phyloP scores from a whole-genome alignment of 2,113 vertebrate genomes.

The Rhinoptilus africanus region DNA sequence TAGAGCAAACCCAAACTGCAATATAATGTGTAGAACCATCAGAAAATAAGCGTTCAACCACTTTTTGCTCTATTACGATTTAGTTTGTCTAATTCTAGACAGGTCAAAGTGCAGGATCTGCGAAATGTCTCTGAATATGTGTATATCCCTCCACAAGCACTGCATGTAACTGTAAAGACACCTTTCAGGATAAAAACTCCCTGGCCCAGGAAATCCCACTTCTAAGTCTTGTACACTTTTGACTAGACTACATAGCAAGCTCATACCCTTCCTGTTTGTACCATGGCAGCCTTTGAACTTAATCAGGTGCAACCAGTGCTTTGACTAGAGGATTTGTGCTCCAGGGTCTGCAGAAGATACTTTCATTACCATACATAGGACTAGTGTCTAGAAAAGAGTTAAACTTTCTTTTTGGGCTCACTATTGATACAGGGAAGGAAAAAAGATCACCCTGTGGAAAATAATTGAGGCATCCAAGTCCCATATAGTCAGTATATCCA shows the following conservation, averaged over 20 bases:
- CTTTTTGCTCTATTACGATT: neutral
- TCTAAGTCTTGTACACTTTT: neutral
- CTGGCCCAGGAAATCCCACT: neutral
- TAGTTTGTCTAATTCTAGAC: neutral
- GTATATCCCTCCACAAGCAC: neutral
- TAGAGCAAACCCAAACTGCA: neutral
- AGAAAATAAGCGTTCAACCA: neutral
- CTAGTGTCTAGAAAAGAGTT: neutral
- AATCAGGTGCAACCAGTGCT: neutral
- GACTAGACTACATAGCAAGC: neutral
- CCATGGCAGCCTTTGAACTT: neutral
- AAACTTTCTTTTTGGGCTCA: neutral
- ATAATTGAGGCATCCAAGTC: neutral
- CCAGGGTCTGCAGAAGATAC: neutral
- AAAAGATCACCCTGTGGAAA: neutral
- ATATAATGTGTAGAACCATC: neutral
- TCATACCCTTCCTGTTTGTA: neutral
- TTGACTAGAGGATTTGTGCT: neutral
- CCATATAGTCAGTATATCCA: neutral
- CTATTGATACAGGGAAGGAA: neutral
- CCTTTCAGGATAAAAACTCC: neutral
- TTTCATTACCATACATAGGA: neutral
- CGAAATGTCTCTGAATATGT: neutral
- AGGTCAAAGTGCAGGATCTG: neutral
- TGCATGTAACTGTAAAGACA: neutral